phyloP scores from a whole-genome alignment of 1,140 invertebrate genomes.

The Drosophila orosa region DNA sequence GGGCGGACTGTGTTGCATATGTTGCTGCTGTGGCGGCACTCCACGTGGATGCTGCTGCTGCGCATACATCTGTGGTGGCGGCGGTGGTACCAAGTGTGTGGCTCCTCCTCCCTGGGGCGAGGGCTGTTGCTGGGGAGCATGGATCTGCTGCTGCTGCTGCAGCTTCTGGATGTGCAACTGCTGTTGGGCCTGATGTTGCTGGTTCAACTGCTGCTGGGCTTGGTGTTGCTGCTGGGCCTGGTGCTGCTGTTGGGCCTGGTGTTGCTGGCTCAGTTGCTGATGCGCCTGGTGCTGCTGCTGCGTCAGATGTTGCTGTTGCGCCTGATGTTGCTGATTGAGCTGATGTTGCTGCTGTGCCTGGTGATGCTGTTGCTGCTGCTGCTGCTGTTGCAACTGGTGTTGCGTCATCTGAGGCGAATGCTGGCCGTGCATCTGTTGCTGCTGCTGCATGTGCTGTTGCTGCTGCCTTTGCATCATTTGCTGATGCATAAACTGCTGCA shows the following conservation, averaged over 20 bases:
- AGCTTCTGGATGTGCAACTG: slow-evolving; percentile 39
- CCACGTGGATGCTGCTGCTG: slow-evolving; percentile 25
- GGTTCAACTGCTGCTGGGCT: slow-evolving; percentile 35
- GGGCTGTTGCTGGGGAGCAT: slow-evolving; percentile 24
- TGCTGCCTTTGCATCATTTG: slow-evolving; percentile 60
- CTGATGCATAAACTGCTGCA: slow-evolving; percentile 64
- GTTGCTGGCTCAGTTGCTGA: slow-evolving; percentile 40
- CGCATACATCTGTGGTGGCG: slow-evolving; percentile 30
- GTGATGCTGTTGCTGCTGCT: slow-evolving; percentile 43
- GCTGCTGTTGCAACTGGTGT: slow-evolving; percentile 54
- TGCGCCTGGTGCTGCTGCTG: slow-evolving; percentile 43
- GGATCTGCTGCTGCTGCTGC: slow-evolving; percentile 36
- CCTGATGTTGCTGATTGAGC: slow-evolving; percentile 34
- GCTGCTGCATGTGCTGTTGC: slow-evolving; percentile 48
- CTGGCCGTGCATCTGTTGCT: slow-evolving; percentile 50
- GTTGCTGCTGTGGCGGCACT: slow-evolving; percentile 14
- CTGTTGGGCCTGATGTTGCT: slow-evolving; percentile 33
- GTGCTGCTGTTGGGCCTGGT: slow-evolving; percentile 41
- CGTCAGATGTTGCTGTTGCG: slow-evolving; percentile 46
- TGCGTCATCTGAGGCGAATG: slow-evolving; percentile 34
- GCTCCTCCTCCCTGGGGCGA: slow-evolving; percentile 30
- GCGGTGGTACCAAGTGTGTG: slow-evolving; percentile 31
- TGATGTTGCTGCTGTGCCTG: slow-evolving; percentile 45
- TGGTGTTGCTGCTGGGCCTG: slow-evolving; percentile 18
- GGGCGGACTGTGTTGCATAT: slow-evolving; percentile 45